These are phyloP conservation scores for Galago senegalensis DNA, from an alignment of 2,797 vertebrate species.

Conservation along the genomic window DNA sequence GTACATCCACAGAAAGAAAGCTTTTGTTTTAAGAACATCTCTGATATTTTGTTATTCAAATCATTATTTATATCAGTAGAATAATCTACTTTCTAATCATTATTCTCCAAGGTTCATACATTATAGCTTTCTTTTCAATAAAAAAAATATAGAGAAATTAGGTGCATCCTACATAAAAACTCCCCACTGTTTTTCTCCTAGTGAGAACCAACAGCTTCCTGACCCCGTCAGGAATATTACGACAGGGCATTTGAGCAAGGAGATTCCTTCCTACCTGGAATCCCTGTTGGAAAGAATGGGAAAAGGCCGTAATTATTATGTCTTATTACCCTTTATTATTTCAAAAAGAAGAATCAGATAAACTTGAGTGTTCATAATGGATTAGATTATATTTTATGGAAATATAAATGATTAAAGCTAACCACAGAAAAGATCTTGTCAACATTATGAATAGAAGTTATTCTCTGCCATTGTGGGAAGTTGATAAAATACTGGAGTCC, in stretches of 20 bases:
- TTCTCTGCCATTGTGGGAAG: not conserved
- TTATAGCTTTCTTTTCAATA: not conserved
- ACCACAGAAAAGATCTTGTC: not conserved
- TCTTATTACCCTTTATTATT: not conserved
- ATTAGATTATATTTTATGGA: not conserved
- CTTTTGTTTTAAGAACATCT: not conserved
- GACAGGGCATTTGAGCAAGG: not conserved
- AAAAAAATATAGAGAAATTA: not conserved
- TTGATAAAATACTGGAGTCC: not conserved
- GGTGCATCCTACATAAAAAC: not conserved
- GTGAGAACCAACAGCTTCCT: not conserved
- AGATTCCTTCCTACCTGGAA: not conserved
- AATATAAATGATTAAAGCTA: not conserved
- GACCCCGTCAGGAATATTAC: not conserved
- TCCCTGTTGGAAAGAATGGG: not conserved
- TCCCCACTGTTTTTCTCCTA: not conserved
- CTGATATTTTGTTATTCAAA: not conserved
- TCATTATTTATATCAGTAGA: not conserved
- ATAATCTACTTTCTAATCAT: not conserved
- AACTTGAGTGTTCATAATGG: not conserved
- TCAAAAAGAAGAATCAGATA: not conserved
- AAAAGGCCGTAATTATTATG: not conserved
- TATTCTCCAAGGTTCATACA: not conserved
- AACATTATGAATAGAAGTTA: not conserved
- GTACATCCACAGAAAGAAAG: not conserved